Evolutionary conservation across 1,140 invertebrate genomes (phyloP), one percentile per base, ranked within the genome.

Genomic region (Sminthurides bifidus): DNA sequence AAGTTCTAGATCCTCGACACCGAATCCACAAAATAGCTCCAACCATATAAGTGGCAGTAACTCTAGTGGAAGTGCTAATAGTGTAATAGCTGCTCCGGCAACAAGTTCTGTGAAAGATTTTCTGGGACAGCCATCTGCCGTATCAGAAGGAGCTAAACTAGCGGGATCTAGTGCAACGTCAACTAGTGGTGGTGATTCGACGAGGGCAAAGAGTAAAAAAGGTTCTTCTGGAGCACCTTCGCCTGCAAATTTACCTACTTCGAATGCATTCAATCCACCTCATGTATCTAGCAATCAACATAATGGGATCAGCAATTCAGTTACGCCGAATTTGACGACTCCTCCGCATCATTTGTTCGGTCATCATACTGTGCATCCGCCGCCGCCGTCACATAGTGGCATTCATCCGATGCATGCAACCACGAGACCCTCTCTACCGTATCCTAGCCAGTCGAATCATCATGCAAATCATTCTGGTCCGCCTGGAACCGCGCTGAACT

Each of bases 71-170:
- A 44, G 27, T 24, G 43, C 41, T 15, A 63, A 44, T 37, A 57
- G 44, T 58, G 62, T 64, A 33, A 54, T 64, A 24, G 62, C 62
- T 29, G 62, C 62, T 2, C 53, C 54, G 12, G 63, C 59, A 12
- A n/a, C n/a, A n/a, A 61, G 59, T 44, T 61, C 63, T 15, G 61
- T 59, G 17, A 63, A 56, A 23, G 54, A 49, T 33, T 23, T n/a
- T n/a, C n/a, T n/a, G n/a, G n/a, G n/a, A n/a, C n/a, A n/a, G n/a
- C n/a, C n/a, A n/a, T n/a, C n/a, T n/a, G n/a, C n/a, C n/a, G n/a
- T n/a, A n/a, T n/a, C n/a, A n/a, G n/a, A n/a, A n/a, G n/a, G n/a
- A n/a, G n/a, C n/a, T n/a, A n/a, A n/a, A n/a, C n/a, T n/a, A n/a
- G n/a, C n/a, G n/a, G n/a, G n/a, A n/a, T n/a, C n/a, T n/a, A n/a